Percentiles rank a stretch among this genome's conserved stretches.
Evolutionary conservation across 2,113 vertebrate species (phyloP).

Genomic region (Ariopsis seemanni): DNA sequence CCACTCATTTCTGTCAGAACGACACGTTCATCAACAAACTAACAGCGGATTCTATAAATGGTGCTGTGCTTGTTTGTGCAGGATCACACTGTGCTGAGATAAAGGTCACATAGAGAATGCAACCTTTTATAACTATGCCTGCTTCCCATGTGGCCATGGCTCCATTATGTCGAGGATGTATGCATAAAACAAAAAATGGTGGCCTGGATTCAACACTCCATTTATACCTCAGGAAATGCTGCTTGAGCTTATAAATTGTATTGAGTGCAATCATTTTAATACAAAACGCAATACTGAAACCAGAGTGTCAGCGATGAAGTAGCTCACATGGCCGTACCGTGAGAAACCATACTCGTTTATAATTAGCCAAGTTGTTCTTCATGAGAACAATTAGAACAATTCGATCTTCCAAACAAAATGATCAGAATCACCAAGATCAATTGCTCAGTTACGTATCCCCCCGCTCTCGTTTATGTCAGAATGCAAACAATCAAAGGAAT

Average conservation of each 20-base stretch:
- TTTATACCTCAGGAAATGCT: neutral
- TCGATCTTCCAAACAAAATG: too few species aligned
- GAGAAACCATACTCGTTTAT: too few species aligned
- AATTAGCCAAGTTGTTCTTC: too few species aligned
- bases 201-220: conserved; percentile 12
- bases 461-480: too few species aligned
- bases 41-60: conserved; percentile 19
- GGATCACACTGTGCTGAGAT: conserved; percentile 24
- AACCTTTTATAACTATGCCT: conserved; percentile 44
- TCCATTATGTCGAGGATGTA: conserved; percentile 34
- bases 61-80: conserved; percentile 7
- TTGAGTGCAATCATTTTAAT: neutral
- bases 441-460: too few species aligned
- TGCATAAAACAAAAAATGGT: neutral
- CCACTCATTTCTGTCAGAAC: neutral
- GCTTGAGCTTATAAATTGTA: neutral
- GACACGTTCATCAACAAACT: neutral
- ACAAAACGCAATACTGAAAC: neutral
- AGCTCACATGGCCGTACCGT: too few species aligned
- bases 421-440: too few species aligned
- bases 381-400: too few species aligned
- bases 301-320: too few species aligned
- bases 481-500: too few species aligned
- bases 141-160: conserved; percentile 30
- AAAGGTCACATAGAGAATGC: conserved; percentile 36